phyloP scores from a whole-genome alignment of 2,888 invertebrate species.

The Agrochola lota region DNA sequence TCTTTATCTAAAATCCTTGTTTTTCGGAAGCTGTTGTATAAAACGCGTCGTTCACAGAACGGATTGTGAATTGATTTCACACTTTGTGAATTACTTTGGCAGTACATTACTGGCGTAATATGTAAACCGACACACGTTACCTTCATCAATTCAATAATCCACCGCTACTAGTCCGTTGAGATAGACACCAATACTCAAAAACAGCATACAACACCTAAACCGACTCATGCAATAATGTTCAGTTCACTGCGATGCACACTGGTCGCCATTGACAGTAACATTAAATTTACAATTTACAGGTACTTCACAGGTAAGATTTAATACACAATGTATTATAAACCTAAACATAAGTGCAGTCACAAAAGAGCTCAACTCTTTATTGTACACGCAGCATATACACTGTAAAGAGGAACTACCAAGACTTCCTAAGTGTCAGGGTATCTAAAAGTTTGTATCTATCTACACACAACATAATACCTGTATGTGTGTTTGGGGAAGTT shows the following conservation, averaged over 20 bases:
- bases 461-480: constrained; percentile 40
- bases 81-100: constrained; percentile 89
- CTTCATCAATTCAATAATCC: constrained; percentile 84
- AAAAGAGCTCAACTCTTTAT: constrained; percentile 86
- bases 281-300: constrained; percentile 90
- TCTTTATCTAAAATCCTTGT: constrained; percentile 86
- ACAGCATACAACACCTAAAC: constrained; percentile 86
- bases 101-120: constrained; percentile 87
- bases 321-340: constrained; percentile 86
- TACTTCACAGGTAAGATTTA: constrained; percentile 89
- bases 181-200: constrained; percentile 85
- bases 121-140: constrained; percentile 78
- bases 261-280: constrained; percentile 81
- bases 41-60: constrained; percentile 90
- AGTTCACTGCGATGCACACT: constrained; percentile 88
- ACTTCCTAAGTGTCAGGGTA: constrained; percentile 62
- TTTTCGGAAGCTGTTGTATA: constrained; percentile 87
- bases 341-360: constrained; percentile 86
- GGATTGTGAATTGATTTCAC: constrained; percentile 88
- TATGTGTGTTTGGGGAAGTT: constrained; percentile 36
- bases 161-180: constrained; percentile 79
- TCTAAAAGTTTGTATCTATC: constrained; percentile 52
- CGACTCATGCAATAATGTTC: constrained; percentile 75
- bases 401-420: constrained; percentile 61
- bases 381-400: constrained; percentile 74